These are phyloP conservation scores for Cerceris ruficornis DNA, from an alignment of 2,888 invertebrate genomes.

Conservation along the genomic window DNA sequence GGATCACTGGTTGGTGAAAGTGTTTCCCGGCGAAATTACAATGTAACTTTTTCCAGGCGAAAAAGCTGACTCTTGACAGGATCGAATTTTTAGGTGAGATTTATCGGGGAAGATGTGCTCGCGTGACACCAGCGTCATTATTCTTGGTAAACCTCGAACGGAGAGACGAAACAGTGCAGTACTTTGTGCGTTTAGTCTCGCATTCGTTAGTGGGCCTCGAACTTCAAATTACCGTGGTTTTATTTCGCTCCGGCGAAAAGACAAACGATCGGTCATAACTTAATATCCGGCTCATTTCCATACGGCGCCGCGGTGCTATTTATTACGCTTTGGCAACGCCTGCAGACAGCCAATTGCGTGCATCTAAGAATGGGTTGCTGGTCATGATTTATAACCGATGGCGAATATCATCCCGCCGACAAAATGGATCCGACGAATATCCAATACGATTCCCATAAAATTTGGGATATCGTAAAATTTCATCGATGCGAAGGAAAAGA, in stretches of 20 bases:
- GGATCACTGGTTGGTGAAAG: not conserved
- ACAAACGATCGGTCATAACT: slow-evolving; percentile 72
- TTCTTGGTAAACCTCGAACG: not conserved
- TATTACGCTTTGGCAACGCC: slow-evolving; percentile 72
- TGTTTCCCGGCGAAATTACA: too few species aligned
- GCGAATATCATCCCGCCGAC: slow-evolving; percentile 49
- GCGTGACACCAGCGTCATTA: not conserved
- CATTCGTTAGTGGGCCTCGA: slow-evolving; percentile 14
- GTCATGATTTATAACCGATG: slow-evolving; percentile 52
- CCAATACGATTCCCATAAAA: slow-evolving; percentile 23
- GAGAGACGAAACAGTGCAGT: not conserved
- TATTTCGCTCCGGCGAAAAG: slow-evolving; percentile 66
- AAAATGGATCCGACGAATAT: slow-evolving; percentile 47
- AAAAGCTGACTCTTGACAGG: too few species aligned
- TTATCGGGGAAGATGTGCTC: not conserved
- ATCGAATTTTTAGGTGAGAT: not conserved
- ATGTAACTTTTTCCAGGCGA: too few species aligned
- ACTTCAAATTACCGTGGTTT: slow-evolving; percentile 65
- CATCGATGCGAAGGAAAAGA: too few species aligned
- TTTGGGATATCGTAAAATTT: slow-evolving; percentile 26
- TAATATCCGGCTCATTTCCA: slow-evolving; percentile 76
- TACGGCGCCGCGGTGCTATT: slow-evolving; percentile 69
- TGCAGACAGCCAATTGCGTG: slow-evolving; percentile 70
- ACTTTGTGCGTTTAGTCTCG: slow-evolving; percentile 23
- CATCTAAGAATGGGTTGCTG: slow-evolving; percentile 49